Evolutionary conservation across 1,140 invertebrate genomes (phyloP).

Genomic region (Hesperophylax magnus): DNA sequence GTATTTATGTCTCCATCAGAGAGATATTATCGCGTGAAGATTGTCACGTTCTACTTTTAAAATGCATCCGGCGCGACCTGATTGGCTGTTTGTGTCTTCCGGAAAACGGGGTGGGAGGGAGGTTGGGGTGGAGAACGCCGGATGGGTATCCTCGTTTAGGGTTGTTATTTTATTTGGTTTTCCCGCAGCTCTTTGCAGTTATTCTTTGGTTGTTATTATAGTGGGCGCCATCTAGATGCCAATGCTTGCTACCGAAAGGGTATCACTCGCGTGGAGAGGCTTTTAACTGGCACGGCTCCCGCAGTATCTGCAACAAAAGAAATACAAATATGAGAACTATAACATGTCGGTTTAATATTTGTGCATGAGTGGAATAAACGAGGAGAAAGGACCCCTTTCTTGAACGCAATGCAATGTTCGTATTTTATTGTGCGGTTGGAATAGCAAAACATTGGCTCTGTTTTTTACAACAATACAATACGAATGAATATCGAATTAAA

Average conservation of each 20-base stretch:
- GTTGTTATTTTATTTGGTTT: constrained; percentile 2
- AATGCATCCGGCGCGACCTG: constrained; percentile 47
- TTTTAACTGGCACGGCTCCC: background rate
- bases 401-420: no score
- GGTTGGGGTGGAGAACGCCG: background rate
- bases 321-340: background rate
- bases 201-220: background rate
- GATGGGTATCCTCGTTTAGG: constrained; percentile 7
- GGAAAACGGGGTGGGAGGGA: background rate
- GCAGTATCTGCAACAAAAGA: constrained; percentile 5
- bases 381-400: background rate
- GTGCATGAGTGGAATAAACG: background rate
- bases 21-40: constrained; percentile 31
- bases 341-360: no score
- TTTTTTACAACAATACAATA: no score
- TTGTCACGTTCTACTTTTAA: constrained; percentile 48
- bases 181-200: constrained; percentile 12
- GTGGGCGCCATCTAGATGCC: background rate
- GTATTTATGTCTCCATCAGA: background rate
- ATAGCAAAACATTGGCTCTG: no score
- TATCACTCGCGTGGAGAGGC: background rate
- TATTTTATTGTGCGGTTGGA: no score
- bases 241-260: no score
- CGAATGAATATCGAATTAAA: no score
- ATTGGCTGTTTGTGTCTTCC: constrained; percentile 45